These are phyloP conservation scores for Zophobas morio DNA, from an alignment of 1,140 invertebrate species.

Conservation along the genomic window DNA sequence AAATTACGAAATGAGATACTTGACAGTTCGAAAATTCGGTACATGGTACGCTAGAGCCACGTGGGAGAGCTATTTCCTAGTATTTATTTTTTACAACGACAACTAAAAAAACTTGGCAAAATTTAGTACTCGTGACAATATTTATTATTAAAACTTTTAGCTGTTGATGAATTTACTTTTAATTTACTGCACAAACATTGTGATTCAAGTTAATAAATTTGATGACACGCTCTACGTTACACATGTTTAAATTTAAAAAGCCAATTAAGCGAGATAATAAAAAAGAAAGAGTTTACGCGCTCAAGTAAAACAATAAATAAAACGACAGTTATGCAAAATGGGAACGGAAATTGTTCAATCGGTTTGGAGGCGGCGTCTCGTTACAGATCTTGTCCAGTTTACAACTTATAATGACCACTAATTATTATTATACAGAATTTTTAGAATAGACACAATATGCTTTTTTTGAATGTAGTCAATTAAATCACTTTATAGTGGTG, in stretches of 20 bases:
- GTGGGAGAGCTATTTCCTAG: not conserved
- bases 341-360: constrained; percentile 26
- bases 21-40: not conserved
- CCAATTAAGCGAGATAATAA: constrained; percentile 10
- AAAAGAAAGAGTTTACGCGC: constrained; percentile 13
- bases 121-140: not conserved
- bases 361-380: not conserved
- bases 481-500: too few species aligned
- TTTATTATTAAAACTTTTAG: constrained; percentile 4
- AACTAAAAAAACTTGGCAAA: constrained; percentile 9
- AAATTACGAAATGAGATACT: constrained; percentile 10
- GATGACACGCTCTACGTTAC: not conserved
- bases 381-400: too few species aligned
- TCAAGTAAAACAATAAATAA: constrained; percentile 22
- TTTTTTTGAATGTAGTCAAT: too few species aligned
- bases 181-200: not conserved
- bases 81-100: constrained; percentile 9
- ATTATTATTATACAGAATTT: too few species aligned
- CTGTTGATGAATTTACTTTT: constrained; percentile 4
- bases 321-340: constrained; percentile 2
- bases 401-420: too few species aligned
- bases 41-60: not conserved
- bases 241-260: constrained; percentile 11
- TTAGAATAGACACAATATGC: too few species aligned
- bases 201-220: constrained; percentile 4